Evolutionary conservation across 2,888 invertebrate genomes (phyloP).

Genomic region (Chymomyza procnemis): DNA sequence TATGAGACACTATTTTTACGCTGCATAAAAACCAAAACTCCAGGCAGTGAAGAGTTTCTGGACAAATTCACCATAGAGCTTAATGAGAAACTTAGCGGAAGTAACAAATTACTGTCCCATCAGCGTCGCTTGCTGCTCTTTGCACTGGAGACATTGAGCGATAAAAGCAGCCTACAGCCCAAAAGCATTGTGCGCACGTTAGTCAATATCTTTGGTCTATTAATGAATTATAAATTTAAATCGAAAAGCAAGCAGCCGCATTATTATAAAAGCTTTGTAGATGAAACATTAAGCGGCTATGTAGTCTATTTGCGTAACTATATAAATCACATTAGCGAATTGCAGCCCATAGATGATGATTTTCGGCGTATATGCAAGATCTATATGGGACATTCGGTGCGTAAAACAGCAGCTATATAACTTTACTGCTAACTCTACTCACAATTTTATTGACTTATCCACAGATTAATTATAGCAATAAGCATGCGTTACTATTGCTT

Average conservation of each 20-base stretch:
- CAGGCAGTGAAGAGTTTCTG: conserved; percentile 62
- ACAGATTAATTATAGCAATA: conserved; percentile 74
- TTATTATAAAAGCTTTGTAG: conserved; percentile 70
- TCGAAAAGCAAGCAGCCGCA: conserved; percentile 39
- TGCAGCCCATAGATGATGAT: conserved; percentile 59
- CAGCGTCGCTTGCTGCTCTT: conserved; percentile 62
- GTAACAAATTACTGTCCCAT: conserved; percentile 22
- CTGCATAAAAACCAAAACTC: conserved; percentile 52
- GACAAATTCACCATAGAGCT: conserved; percentile 46
- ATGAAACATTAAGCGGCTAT: conserved; percentile 58
- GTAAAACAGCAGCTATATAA: too few relatives aligned
- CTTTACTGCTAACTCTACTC: too few relatives aligned
- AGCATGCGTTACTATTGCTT: conserved; percentile 70
- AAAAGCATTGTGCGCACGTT: conserved; percentile 57
- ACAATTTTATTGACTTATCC: too few relatives aligned
- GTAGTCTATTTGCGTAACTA: conserved; percentile 45
- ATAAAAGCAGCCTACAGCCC: conserved; percentile 46
- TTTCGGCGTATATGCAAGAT: conserved; percentile 76
- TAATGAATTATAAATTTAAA: conserved; percentile 42
- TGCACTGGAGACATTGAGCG: conserved; percentile 65
- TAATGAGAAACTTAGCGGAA: conserved; percentile 27
- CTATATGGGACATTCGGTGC: conserved; percentile 76
- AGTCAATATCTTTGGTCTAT: conserved; percentile 44
- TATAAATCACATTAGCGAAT: conserved; percentile 34
- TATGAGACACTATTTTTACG: conserved; percentile 69